Conservation (phyloP, 2,113 vertebrate species). For the Terrapene triunguis region DNA sequence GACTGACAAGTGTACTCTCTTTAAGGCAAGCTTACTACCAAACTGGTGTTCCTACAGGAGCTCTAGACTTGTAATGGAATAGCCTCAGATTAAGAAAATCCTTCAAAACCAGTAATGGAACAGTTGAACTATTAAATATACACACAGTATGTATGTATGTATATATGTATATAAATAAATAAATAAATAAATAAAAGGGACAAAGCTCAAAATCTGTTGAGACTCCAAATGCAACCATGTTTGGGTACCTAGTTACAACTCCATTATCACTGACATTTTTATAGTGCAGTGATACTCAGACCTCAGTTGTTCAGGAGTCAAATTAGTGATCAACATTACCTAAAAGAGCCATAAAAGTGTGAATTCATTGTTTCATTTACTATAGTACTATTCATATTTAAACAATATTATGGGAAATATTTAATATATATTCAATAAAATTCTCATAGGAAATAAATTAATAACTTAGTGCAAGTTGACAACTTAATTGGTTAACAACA, state of each 20-base stretch:
- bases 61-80: neutral
- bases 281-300: no score
- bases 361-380: no score
- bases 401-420: no score
- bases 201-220: accelerated
- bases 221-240: neutral
- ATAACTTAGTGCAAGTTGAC: no score
- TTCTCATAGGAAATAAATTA: no score
- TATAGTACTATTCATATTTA: no score
- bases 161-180: neutral
- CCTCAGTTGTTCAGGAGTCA: no score
- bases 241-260: neutral
- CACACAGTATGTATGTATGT: neutral
- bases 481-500: no score
- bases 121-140: neutral
- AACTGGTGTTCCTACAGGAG: neutral
- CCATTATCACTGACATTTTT: neutral
- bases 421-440: no score
- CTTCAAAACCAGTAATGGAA: accelerated
- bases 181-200: accelerated
- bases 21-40: neutral
- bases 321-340: no score
- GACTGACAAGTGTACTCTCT: neutral
- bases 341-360: no score
- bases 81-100: neutral